Evolutionary conservation across 2,797 vertebrate genomes (phyloP).

Genomic region (Poecilia wingei): DNA sequence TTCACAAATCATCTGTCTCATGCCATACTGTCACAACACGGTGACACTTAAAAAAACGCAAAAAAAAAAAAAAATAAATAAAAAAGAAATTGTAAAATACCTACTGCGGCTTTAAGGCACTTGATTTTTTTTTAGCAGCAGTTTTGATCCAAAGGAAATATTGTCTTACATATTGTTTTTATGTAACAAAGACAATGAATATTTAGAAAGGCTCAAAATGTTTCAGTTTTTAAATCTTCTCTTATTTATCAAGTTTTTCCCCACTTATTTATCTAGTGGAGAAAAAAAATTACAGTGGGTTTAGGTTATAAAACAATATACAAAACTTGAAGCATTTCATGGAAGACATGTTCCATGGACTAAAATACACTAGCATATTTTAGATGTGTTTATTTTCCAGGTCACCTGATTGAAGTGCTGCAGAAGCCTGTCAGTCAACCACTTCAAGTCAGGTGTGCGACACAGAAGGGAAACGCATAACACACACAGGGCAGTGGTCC

Average conservation of each 20-base stretch:
- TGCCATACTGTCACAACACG: too few relatives aligned
- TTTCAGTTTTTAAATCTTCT: neutral
- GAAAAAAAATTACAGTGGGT: neutral
- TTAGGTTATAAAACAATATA: neutral
- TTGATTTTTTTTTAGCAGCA: neutral
- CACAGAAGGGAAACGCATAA: too few relatives aligned
- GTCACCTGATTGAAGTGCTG: too few relatives aligned
- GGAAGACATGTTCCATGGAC: neutral
- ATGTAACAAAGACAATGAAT: neutral
- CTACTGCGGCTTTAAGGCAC: neutral
- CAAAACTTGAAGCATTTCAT: neutral
- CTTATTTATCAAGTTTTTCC: neutral
- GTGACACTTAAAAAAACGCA: too few relatives aligned
- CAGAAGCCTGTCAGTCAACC: too few relatives aligned
- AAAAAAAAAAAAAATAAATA: too few relatives aligned
- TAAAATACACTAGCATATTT: too few relatives aligned
- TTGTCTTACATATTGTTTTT: neutral
- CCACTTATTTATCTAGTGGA: slow-evolving; percentile 34
- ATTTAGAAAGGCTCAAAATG: slow-evolving; percentile 14
- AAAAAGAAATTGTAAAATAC: too few relatives aligned
- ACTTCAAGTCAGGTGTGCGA: too few relatives aligned
- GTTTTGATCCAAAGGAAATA: neutral
- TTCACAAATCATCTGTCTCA: too few relatives aligned
- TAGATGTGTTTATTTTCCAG: too few relatives aligned
- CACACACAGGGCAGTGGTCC: too few relatives aligned